These are phyloP conservation scores for Apodemus speciosus DNA, from an alignment of 2,113 vertebrate species.

Conservation along the genomic window DNA sequence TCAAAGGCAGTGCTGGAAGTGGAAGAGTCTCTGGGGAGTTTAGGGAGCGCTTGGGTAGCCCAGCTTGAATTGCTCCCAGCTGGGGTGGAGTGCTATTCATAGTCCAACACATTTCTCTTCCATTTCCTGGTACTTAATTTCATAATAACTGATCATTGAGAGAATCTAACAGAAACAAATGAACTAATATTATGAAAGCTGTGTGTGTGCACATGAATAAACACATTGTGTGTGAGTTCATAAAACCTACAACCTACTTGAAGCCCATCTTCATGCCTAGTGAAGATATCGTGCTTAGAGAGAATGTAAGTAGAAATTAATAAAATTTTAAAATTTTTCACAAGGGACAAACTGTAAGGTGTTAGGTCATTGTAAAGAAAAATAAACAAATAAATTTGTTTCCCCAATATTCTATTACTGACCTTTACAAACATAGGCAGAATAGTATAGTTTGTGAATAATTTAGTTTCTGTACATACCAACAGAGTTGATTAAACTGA, in stretches of 20 bases:
- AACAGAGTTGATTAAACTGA: background rate
- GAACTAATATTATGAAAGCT: background rate
- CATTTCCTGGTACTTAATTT: background rate
- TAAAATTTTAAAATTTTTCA: background rate
- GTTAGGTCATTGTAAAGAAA: background rate
- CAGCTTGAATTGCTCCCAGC: background rate
- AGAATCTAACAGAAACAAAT: background rate
- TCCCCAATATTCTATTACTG: background rate
- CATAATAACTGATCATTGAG: background rate
- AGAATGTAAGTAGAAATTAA: background rate
- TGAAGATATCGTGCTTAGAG: background rate
- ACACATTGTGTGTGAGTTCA: background rate
- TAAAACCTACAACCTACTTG: background rate
- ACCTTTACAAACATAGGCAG: background rate
- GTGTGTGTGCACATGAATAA: fast-evolving
- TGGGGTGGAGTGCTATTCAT: background rate
- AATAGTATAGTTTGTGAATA: background rate
- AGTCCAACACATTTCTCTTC: background rate
- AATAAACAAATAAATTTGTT: background rate
- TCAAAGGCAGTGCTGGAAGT: background rate
- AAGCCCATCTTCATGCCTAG: background rate
- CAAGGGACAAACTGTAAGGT: background rate
- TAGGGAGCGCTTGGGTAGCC: fast-evolving
- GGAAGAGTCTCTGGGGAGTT: background rate
- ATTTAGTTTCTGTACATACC: background rate